These are phyloP conservation scores for Lomographa bimaculata DNA, from an alignment of 2,888 invertebrate genomes.

Conservation along the genomic window DNA sequence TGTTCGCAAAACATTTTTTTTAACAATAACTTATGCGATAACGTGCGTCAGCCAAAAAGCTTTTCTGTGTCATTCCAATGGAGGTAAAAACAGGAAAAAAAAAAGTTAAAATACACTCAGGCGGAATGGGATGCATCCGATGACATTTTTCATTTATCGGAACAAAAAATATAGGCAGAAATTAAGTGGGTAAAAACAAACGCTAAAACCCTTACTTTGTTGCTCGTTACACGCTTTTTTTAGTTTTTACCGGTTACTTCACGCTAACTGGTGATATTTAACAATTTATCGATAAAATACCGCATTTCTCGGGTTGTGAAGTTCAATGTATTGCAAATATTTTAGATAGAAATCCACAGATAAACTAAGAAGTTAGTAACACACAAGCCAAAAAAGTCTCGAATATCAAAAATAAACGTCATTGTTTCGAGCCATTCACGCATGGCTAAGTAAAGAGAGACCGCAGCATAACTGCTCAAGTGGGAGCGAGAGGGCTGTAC, in stretches of 20 bases:
- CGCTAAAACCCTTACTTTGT: slow-evolving; percentile 35
- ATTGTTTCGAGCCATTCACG: slow-evolving; percentile 73
- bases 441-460: slow-evolving; percentile 54
- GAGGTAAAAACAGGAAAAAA: slow-evolving; percentile 54
- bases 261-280: slow-evolving; percentile 9
- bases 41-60: slow-evolving; percentile 76
- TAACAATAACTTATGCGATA: slow-evolving; percentile 62
- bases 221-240: slow-evolving; percentile 22
- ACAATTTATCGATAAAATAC: slow-evolving; percentile 7
- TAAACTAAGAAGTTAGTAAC: slow-evolving; percentile 23
- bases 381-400: slow-evolving; percentile 52
- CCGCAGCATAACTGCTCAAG: slow-evolving; percentile 23
- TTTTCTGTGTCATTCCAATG: slow-evolving; percentile 73
- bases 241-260: slow-evolving; percentile 36
- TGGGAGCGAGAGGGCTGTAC: slow-evolving; percentile 49
- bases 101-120: slow-evolving; percentile 39
- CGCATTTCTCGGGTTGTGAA: no score
- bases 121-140: slow-evolving; percentile 61
- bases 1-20: slow-evolving; percentile 55
- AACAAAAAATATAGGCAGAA: slow-evolving; percentile 45
- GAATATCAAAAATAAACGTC: slow-evolving; percentile 65
- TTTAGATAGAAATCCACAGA: slow-evolving; percentile 10
- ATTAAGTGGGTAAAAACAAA: slow-evolving; percentile 44
- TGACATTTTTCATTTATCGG: slow-evolving; percentile 73
- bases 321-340: no score